Conservation (phyloP, 1,140 invertebrate genomes). For the Watersipora subatra region DNA sequence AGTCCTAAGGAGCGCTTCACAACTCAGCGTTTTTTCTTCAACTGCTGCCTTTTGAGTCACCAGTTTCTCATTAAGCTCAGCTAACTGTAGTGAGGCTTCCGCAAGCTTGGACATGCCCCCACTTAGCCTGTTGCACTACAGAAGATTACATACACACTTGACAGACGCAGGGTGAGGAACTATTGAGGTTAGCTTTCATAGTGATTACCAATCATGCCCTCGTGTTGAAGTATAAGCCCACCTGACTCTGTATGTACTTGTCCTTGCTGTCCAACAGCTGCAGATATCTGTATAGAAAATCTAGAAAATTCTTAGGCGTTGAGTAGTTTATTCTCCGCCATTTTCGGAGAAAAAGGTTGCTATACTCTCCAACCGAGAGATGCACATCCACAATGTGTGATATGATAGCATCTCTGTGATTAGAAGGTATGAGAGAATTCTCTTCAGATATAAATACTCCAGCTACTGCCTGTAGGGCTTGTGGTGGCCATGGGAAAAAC, state of each 20-base stretch:
- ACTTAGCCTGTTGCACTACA: slow-evolving; percentile 47
- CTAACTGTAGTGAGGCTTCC: slow-evolving; percentile 55
- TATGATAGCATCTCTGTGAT: slow-evolving; percentile 51
- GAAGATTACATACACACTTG: too few relatives aligned
- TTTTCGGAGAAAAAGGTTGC: slow-evolving; percentile 51
- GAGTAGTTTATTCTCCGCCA: slow-evolving; percentile 60
- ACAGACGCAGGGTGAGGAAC: too few relatives aligned
- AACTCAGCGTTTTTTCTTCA: slow-evolving; percentile 53
- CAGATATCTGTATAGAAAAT: slow-evolving; percentile 62
- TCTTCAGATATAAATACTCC: slow-evolving; percentile 49
- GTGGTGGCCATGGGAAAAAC: slow-evolving; percentile 26
- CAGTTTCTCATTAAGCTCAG: slow-evolving; percentile 53
- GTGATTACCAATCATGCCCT: too few relatives aligned
- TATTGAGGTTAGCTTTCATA: too few relatives aligned
- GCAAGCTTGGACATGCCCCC: slow-evolving; percentile 59
- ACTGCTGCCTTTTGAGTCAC: slow-evolving; percentile 55
- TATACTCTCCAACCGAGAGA: slow-evolving; percentile 51
- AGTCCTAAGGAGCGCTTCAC: slow-evolving; percentile 52
- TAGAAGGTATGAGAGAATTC: slow-evolving; percentile 44
- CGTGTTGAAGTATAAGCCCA: too few relatives aligned
- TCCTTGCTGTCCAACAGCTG: slow-evolving; percentile 53
- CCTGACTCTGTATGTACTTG: slow-evolving; percentile 47
- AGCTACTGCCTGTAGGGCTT: slow-evolving; percentile 54
- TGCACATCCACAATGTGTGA: slow-evolving; percentile 66
- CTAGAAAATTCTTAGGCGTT: slow-evolving; percentile 70